A percentile compares a stretch with the other conserved stretches of the same genome.
These are phyloP conservation scores for Pteria penguin DNA, from an alignment of 2,888 invertebrate species.

Conservation along the genomic window DNA sequence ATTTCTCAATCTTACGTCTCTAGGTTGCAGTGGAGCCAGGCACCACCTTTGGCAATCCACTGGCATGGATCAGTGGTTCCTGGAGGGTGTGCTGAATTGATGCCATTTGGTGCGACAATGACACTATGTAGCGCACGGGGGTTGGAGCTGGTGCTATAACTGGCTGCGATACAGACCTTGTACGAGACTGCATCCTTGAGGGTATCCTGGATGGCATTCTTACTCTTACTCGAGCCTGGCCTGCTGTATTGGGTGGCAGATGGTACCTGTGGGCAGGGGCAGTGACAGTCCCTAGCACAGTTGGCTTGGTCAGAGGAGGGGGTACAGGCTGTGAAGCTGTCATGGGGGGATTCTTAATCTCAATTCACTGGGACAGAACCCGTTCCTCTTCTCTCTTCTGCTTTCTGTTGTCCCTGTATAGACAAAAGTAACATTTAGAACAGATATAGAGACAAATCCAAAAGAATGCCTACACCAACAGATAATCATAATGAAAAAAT, in stretches of 20 bases:
- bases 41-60: not conserved
- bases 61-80: no score
- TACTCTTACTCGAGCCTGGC: not conserved
- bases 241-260: conserved; percentile 20
- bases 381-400: not conserved
- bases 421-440: not conserved
- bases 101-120: no score
- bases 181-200: not conserved
- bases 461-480: no score
- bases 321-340: conserved; percentile 7
- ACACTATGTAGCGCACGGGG: no score
- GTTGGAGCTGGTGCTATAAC: not conserved
- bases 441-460: not conserved
- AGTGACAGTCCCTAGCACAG: not conserved
- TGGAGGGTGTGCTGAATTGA: no score
- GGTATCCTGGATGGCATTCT: no score
- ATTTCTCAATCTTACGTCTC: not conserved
- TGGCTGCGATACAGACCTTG: not conserved
- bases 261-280: not conserved
- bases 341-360: not conserved
- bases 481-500: no score
- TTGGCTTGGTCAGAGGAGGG: not conserved
- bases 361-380: conserved; percentile 6
- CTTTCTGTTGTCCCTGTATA: conserved; percentile 9
- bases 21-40: not conserved